Evolutionary conservation across 2,797 vertebrate genomes (phyloP).

Genomic region (Silurus lanzhouensis): DNA sequence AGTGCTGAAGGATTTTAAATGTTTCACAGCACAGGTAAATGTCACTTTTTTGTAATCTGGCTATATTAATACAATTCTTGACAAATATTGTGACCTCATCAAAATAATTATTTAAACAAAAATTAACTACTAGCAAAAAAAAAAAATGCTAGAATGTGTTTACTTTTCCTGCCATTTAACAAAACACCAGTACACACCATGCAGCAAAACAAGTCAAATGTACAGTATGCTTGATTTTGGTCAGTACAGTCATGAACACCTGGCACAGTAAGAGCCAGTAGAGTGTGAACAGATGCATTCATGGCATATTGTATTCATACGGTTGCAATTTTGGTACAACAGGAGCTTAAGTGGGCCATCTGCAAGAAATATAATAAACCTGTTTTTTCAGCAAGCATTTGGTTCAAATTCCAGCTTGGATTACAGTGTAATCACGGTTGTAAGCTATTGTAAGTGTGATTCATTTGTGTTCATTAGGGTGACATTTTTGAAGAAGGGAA

Average conservation of each 20-base stretch:
- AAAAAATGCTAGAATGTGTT: neutral
- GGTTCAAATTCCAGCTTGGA: slow-evolving; percentile 55
- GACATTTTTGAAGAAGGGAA: neutral
- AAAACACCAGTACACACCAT: neutral
- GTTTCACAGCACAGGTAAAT: neutral
- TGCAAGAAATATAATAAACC: slow-evolving; percentile 57
- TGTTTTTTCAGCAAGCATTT: slow-evolving; percentile 51
- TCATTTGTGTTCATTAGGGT: slow-evolving; percentile 56
- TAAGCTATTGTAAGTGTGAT: slow-evolving; percentile 57
- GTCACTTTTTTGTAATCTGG: too few relatives aligned
- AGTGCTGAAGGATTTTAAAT: neutral
- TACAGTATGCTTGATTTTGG: too few relatives aligned
- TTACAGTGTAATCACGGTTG: slow-evolving; percentile 57
- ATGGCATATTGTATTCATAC: slow-evolving; percentile 54
- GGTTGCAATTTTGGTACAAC: slow-evolving; percentile 59
- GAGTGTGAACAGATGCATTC: slow-evolving; percentile 49
- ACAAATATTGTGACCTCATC: neutral
- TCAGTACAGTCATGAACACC: slow-evolving; percentile 24
- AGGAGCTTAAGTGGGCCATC: slow-evolving; percentile 57
- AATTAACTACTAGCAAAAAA: too few relatives aligned
- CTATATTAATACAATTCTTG: too few relatives aligned
- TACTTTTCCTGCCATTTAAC: neutral
- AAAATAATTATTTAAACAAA: too few relatives aligned
- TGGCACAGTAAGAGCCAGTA: slow-evolving; percentile 21
- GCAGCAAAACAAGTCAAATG: neutral